Base-by-base conservation (phyloP, 2,797 vertebrate species). In the Silurus lanzhouensis region DNA sequence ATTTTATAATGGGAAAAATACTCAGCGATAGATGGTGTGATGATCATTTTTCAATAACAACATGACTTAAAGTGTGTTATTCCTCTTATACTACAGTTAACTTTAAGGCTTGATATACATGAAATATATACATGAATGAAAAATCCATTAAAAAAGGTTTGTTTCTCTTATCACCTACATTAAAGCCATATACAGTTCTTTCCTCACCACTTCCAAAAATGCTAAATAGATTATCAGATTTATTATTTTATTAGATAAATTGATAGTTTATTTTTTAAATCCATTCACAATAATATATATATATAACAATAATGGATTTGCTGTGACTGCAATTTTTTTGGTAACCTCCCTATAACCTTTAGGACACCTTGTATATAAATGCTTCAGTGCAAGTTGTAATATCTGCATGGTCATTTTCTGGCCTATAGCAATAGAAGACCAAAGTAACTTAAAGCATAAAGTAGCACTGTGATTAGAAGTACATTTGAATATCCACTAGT, bases 361-460 rank as follows among this genome's bases (percentile, higher is more conserved):
- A 2, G 68, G 81, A 83, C 68, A 74, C 57, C 66, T 31, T 81
- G 48, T 75, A 66, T 75, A 58, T 57, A 82, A 64, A 64, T 6
- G 22, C 58, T 78, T 83, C 64, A 68, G 74, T 55, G 61, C 70
- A 57, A 83, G 74, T 48, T 86, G 55, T 71, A 63, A 78, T 72
- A 63, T 83, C 82, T 72, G 76, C 85, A 83, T 83, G 58, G 58
- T 74, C 85, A 66, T 82, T 82, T 82, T 78, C 55, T 38, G 74
- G 25, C 81, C 79, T 71, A 64, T 60, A 83, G 66, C 67, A 86
- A 83, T 72, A 86, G 75, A 79, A 44, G 22, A 78, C 55, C 57
- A 64, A 74, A 38, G 10, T 61, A 81, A 81, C 64, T 81, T 81
- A 67, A 81, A 55, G 63, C 48, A 81, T 48, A 84, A 61, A 71